Conservation (phyloP, 2,113 vertebrate species). For the Heteronetta atricapilla region DNA sequence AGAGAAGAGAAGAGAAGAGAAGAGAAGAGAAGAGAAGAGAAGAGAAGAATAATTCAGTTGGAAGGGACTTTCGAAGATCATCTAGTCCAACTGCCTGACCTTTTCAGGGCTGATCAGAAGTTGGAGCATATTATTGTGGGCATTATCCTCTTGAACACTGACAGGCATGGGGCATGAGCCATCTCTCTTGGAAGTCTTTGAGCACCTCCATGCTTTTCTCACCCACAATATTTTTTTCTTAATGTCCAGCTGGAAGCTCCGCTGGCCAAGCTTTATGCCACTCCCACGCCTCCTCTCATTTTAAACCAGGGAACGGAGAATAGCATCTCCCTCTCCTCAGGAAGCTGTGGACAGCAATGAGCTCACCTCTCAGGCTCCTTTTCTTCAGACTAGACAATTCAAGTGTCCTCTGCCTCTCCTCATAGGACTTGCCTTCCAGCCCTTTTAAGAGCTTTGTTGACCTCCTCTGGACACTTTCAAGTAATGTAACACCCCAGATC, state of each 20-base stretch:
- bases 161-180: neutral
- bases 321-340: neutral
- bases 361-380: neutral
- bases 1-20: no score
- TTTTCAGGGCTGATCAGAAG: neutral
- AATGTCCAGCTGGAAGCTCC: neutral
- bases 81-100: neutral
- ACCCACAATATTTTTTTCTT: neutral
- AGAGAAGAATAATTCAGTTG: neutral
- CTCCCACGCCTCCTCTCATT: neutral
- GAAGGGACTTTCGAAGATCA: neutral
- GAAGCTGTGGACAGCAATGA: neutral
- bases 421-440: no score
- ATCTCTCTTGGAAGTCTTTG: neutral
- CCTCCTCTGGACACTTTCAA: neutral
- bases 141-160: no score
- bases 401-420: neutral
- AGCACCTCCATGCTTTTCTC: neutral
- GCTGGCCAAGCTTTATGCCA: neutral
- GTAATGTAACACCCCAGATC: neutral
- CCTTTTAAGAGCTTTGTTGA: neutral
- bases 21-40: no score
- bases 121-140: neutral
- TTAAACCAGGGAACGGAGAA: no score
- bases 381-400: neutral